Evolutionary conservation across 1,140 invertebrate genomes (phyloP).

Genomic region (Ditylenchus dipsaci): DNA sequence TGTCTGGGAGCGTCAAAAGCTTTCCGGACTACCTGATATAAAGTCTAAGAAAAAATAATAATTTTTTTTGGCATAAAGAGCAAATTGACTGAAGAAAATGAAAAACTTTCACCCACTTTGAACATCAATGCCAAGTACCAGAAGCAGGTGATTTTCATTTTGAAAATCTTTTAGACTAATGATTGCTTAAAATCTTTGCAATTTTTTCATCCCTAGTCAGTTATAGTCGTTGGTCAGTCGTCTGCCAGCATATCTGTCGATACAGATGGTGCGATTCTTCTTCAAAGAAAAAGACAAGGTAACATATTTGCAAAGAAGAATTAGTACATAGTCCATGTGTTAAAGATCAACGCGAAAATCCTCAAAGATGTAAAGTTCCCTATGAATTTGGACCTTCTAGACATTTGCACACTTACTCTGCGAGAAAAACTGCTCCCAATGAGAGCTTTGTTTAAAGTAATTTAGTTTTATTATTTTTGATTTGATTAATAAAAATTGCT

Average conservation of each 20-base stretch:
- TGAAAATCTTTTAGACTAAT: too few species aligned
- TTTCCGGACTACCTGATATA: too few species aligned
- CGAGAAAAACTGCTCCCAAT: conserved; percentile 84
- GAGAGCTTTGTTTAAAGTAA: conserved; percentile 80
- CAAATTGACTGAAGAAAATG: conserved; percentile 76
- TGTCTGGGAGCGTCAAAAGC: too few species aligned
- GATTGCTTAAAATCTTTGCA: too few species aligned
- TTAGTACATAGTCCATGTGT: background rate
- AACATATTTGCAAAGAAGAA: background rate
- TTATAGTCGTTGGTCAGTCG: conserved; percentile 73
- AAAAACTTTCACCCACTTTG: conserved; percentile 80
- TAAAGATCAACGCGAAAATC: conserved; percentile 56
- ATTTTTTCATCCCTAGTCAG: too few species aligned
- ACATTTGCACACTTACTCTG: conserved; percentile 78
- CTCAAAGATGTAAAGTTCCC: conserved; percentile 89
- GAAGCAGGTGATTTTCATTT: conserved; percentile 68
- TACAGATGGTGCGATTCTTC: conserved; percentile 96
- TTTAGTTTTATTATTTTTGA: background rate
- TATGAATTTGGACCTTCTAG: conserved; percentile 86
- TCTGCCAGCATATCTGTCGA: conserved; percentile 88
- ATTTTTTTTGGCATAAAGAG: too few species aligned
- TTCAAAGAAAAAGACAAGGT: conserved; percentile 84
- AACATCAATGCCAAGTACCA: conserved; percentile 83
- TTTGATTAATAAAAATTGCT: background rate
- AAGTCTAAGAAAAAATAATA: too few species aligned